Base-by-base conservation (phyloP, 2,797 vertebrate species). In the Decapterus maruadsi region DNA sequence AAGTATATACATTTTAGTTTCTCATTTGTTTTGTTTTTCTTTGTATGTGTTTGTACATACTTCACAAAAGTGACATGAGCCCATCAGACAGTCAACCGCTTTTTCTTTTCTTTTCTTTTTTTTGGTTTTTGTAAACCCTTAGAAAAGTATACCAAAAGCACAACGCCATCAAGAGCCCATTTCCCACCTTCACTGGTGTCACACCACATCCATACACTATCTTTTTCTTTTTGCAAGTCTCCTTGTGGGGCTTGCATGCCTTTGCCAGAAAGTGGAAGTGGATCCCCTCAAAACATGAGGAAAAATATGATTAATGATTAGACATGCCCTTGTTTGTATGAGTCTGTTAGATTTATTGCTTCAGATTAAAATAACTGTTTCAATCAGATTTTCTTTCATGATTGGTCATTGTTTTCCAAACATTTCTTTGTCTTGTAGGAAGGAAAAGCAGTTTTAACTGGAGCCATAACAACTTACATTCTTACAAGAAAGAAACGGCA, bases 351-450 rank as follows among this genome's bases (percentile, higher is more conserved):
- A 93, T 90, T 94, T 91, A 92, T 90, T 93, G 92, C 89, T 93
- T 92, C 89, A 90, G 82, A 95, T 94, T 95, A 94, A 95, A 95
- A 90, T 74, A 90, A 86, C 79, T 86, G 79, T 91, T 89, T 88
- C 70, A 91, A 82, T 83, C 57, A 8, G 62, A 46, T 54, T 80
- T 75, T 78, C 29, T 58, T 76, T 79, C 54, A 58, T 83, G 66
- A 22, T 57, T 80, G 13, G 48, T 19, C 16, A 54, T 19, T 70
- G 1, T 42, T 57, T 72, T 43, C 11, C 26, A 29, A 46, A 64
- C 42, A 53, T 8, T 26, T n/a, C 14, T 17, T 34, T 64, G n/a
- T 55, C 16, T 75, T 43, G 12, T 19, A 72, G 58, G 5, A 59
- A 64, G n/a, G n/a, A 40, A 6, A 5, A 46, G 20, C 7, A 16